Percentiles rank a stretch among this genome's conserved stretches.
phyloP scores from a whole-genome alignment of 2,797 vertebrate species.

The Poeciliopsis infans region DNA sequence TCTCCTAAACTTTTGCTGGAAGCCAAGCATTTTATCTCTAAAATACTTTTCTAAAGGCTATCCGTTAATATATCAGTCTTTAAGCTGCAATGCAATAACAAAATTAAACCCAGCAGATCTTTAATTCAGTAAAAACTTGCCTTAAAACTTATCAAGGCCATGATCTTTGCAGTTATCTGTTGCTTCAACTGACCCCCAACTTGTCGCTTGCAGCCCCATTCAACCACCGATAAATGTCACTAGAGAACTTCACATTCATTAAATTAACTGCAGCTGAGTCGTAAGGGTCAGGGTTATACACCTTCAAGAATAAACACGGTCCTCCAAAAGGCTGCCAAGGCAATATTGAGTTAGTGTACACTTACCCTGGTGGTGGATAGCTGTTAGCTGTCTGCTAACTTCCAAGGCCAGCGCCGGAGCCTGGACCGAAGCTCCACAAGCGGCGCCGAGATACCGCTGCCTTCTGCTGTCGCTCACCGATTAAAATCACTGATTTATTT shows the following conservation, averaged over 20 bases:
- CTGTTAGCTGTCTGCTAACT: constrained; percentile 61
- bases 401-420: constrained; percentile 59
- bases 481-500: background rate
- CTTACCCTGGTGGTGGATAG: constrained; percentile 59
- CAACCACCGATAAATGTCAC: constrained; percentile 18
- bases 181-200: constrained; percentile 44
- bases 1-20: background rate
- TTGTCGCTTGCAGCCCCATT: constrained; percentile 34
- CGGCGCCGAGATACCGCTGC: constrained; percentile 18
- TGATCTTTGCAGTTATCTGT: constrained; percentile 27
- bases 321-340: background rate
- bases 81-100: background rate
- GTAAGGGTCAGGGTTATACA: accelerated
- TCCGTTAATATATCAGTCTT: background rate
- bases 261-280: background rate
- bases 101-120: background rate
- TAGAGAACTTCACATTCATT: background rate
- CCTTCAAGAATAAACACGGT: background rate
- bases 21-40: background rate
- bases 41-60: background rate
- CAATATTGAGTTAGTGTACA: constrained; percentile 15
- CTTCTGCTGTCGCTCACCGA: background rate
- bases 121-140: constrained; percentile 5
- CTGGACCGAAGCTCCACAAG: constrained; percentile 49
- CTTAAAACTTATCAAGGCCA: constrained; percentile 40